Evolutionary conservation across 2,888 invertebrate genomes (phyloP).

Genomic region (Alsophila aescularia): DNA sequence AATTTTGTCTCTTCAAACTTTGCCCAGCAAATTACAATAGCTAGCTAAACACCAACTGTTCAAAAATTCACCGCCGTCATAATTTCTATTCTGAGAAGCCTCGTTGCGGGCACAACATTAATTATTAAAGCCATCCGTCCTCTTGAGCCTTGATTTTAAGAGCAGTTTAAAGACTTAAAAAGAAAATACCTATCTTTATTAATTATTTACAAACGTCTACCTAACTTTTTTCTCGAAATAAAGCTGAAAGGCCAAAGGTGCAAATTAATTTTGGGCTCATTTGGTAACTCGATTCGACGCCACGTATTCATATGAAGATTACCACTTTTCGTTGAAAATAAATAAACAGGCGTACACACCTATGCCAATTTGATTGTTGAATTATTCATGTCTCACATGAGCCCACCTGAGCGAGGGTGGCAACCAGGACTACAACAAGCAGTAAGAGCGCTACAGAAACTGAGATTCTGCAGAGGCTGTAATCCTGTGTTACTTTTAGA

Average conservation of each 20-base stretch:
- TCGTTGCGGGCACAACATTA: constrained; percentile 58
- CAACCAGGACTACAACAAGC: not conserved
- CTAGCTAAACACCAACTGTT: constrained; percentile 54
- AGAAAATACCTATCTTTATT: constrained; percentile 37
- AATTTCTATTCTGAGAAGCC: constrained; percentile 51
- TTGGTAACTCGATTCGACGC: constrained; percentile 31
- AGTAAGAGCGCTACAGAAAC: constrained; percentile 5
- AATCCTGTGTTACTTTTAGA: too few species aligned
- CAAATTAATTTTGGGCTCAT: constrained; percentile 44
- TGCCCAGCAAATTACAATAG: constrained; percentile 42
- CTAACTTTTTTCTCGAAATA: constrained; percentile 22
- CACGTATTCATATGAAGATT: constrained; percentile 60
- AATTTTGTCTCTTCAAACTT: constrained; percentile 45
- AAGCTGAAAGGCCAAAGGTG: constrained; percentile 18
- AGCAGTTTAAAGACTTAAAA: constrained; percentile 54
- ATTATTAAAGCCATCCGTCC: constrained; percentile 56
- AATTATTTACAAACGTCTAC: constrained; percentile 25
- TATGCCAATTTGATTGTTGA: constrained; percentile 80
- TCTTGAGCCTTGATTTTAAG: constrained; percentile 52
- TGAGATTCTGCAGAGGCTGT: not conserved
- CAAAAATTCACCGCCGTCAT: constrained; percentile 61
- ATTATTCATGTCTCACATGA: constrained; percentile 80
- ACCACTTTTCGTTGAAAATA: constrained; percentile 69
- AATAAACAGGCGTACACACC: constrained; percentile 77
- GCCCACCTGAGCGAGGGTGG: constrained; percentile 61